Base-by-base conservation (phyloP, 1,140 invertebrate genomes). In the Sitophilus oryzae region DNA sequence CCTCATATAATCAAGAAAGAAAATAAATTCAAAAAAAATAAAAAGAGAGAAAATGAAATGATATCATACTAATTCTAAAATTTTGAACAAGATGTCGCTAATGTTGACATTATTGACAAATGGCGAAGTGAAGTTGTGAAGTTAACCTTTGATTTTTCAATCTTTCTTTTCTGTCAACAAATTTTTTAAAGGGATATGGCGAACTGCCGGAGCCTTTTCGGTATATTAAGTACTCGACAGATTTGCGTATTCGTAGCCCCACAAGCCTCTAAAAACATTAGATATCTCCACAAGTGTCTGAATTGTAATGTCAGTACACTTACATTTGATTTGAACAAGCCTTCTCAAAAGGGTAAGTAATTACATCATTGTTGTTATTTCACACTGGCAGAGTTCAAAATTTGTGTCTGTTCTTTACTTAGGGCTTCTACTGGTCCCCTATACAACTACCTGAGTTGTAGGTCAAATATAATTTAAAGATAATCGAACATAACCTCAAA, bases 181-280 rank as follows among this genome's bases (percentile, higher is more conserved):
- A 45, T 25, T 18, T 18, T 34, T 36, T 23, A 18, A 44, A 34
- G 20, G 19, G 49, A n/a, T n/a, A 56, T 56, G 53, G 53, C 53
- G 42, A 49, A 38, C 11, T 49, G 53, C 41, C 53, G 71, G 58
- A 62, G 55, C 60, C 37, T 73, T 58, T 56, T 68, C 45, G 61
- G 64, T 44, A 58, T 73, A 62, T 66, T 72, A 41, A 66, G 42
- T 52, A 56, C 52, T 35, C 69, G 65, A 59, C 61, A 68, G 51
- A 51, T 70, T 53, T 66, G 68, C 63, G 65, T 66, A 45, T 53
- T 68, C 43, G 54, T 64, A 14, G 59, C 40, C 37, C 58, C 58
- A 30, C 58, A 65, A 49, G 50, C 53, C 42, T 56, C 30, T 49
- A 64, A 65, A 63, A 52, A 63, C 41, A 52, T 45, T 46, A 63